Evolutionary conservation across 2,888 invertebrate species (phyloP), one percentile per base, ranked within the genome.

Genomic region (Aphrophora alni): DNA sequence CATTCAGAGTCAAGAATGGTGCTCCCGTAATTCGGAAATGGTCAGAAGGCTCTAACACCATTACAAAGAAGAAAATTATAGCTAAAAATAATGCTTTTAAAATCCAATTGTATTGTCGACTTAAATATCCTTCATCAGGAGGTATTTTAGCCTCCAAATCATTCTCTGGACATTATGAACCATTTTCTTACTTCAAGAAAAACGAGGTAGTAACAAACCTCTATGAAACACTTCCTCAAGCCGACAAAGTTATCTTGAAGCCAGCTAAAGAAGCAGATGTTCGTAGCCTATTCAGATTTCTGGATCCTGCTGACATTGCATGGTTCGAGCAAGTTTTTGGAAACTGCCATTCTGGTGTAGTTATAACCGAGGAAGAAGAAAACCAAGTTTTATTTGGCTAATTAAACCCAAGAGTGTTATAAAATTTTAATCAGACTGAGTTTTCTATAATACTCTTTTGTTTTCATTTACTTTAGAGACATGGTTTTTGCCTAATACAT

Each of bases 261-360:
- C 68, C 78, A 59, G 26, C 68, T n/a, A 79, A 79, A 71, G 74
- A 79, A 38, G 51, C 28, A 33, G 75, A 80, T 75, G 33, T 80
- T 2, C 26, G 80, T 24, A 71, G 38, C 44, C 69, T 80, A 26
- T 80, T 80, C 28, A 76, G 25, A 68, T 80, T 80, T 33, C 44
- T 80, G 17, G 51, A 76, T 27, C 21, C 26, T 24, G 71, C 69
- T n/a, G 76, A 75, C 33, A 38, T 80, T 75, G 33, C 8, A 8
- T 33, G 33, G 33, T 33, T 5, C 8, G 33, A 33, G 8, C 33
- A 33, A 33, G 33, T 33, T 33, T 33, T 33, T 33, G 8, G 8
- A 8, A 33, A 8, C 33, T 33, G 33, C 33, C 33, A 33, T 5
- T 33, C 33, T 33, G 33, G 8, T 33, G 33, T n/a, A n/a, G n/a